Base-by-base conservation (phyloP, 2,797 vertebrate species). In the Tenualosa ilisha region DNA sequence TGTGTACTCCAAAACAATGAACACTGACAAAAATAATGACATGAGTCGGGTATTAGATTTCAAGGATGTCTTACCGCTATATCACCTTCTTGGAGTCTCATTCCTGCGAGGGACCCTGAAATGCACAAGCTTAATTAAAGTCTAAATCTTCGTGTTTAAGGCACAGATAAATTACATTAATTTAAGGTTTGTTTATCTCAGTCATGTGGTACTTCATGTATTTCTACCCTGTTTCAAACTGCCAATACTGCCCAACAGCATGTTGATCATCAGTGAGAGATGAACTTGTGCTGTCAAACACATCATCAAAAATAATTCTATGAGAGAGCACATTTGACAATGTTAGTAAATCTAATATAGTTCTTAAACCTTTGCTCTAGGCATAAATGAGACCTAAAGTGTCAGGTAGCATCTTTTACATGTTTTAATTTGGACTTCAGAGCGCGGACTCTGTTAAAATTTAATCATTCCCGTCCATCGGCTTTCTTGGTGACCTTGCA, bases 61-160 rank as follows among this genome's bases (percentile, higher is more conserved):
- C 63, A 22, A 31, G 49, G 22, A 20, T 26, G 12, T 92, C 97
- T 97, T 93, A 99, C 98, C 24, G 97, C 97, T 88, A 98, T 91
- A 91, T 99, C 98, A 79, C 97, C 97, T 89, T 95, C 96, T 87
- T 96, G 94, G 6, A 99, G 97, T 81, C 94, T 96, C 97, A 99
- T 99, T 86, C 97, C 98, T 24, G 97, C 97, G 93, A 99, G 90
- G 0, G 98, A 99, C 0, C 97, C 98, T 99, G 91, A 49, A 90
- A 90, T 49, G 3, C 63, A 43, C 81, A 81, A 83, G 86, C 83
- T 83, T 9, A 37, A 43, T 75, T 13, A 72, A 72, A 40, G 63
- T 68, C 63, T 15, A 5, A 13, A 15, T 26, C 63, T 3, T 31
- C 5, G 24, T 13, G 37, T 5, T 31, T 37, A 3, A 4, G 26